phyloP scores from a whole-genome alignment of 1,140 invertebrate genomes.

The Calephelis virginiensis region DNA sequence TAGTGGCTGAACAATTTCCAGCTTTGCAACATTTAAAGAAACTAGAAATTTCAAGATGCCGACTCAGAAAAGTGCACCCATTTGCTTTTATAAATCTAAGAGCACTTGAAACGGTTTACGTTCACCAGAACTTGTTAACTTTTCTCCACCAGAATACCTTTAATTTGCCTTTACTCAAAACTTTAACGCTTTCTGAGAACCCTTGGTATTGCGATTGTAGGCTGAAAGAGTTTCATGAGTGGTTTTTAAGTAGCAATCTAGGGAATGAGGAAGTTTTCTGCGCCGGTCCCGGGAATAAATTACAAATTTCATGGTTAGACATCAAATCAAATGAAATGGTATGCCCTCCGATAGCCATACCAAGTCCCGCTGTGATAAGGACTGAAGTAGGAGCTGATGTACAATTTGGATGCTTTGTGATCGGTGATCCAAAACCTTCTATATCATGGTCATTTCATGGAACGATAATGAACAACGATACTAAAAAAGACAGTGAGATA shows the following conservation, averaged over 20 bases:
- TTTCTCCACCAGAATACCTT: constrained; percentile 64
- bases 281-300: constrained; percentile 47
- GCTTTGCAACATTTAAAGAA: constrained; percentile 84
- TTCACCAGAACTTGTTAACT: constrained; percentile 63
- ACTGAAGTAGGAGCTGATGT: constrained; percentile 65
- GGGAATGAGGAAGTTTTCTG: constrained; percentile 66
- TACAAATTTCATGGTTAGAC: constrained; percentile 49
- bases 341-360: constrained; percentile 52
- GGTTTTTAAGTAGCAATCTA: constrained; percentile 83
- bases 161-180: constrained; percentile 81
- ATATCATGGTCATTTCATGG: constrained; percentile 90
- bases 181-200: constrained; percentile 88
- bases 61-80: constrained; percentile 83
- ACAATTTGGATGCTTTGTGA: constrained; percentile 88
- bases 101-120: constrained; percentile 62
- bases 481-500: constrained; percentile 51
- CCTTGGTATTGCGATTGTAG: constrained; percentile 94
- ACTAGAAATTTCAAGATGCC: constrained; percentile 88
- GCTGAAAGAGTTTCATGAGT: constrained; percentile 87
- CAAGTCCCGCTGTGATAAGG: constrained; percentile 59
- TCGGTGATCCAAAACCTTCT: constrained; percentile 89
- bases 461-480: constrained; percentile 48
- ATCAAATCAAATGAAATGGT: constrained; percentile 59
- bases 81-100: constrained; percentile 78
- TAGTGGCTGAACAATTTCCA: constrained; percentile 86